Evolutionary conservation across 2,113 vertebrate species (phyloP).

Genomic region (Corythornis madagascariensis): DNA sequence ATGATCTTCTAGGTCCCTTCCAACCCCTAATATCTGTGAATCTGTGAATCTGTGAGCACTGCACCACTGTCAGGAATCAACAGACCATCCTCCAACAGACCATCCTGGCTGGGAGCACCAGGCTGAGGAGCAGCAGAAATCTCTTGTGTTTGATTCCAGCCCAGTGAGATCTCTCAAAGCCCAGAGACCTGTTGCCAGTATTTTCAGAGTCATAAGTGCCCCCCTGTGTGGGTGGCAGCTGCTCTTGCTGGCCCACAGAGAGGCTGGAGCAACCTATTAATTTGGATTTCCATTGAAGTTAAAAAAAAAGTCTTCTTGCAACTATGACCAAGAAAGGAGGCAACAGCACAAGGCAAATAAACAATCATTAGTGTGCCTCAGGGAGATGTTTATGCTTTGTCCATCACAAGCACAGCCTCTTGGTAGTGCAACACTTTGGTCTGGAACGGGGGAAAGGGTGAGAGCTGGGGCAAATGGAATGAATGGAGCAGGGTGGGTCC

Average conservation of each 20-base stretch:
- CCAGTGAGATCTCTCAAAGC: neutral
- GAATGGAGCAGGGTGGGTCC: neutral
- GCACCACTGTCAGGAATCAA: neutral
- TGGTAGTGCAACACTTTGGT: fast-evolving
- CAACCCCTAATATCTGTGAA: too few species aligned
- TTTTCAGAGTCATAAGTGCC: neutral
- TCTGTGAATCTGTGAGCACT: neutral
- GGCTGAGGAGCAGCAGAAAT: neutral
- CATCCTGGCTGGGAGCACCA: neutral
- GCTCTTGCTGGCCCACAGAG: neutral
- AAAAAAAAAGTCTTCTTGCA: neutral
- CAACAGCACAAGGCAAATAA: constrained; percentile 28
- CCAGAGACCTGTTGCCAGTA: neutral
- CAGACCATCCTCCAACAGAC: neutral
- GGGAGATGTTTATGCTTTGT: constrained; percentile 21
- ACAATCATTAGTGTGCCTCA: constrained; percentile 3
- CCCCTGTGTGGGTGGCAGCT: neutral
- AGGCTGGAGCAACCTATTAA: neutral
- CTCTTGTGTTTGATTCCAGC: neutral
- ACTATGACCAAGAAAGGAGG: constrained; percentile 36
- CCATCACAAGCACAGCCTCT: neutral
- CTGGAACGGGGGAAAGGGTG: neutral
- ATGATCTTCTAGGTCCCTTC: too few species aligned
- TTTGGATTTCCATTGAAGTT: constrained; percentile 5
- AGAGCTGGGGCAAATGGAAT: neutral